phyloP scores from a whole-genome alignment of 2,888 invertebrate genomes.

The Mesorhabditis spiculigera region DNA sequence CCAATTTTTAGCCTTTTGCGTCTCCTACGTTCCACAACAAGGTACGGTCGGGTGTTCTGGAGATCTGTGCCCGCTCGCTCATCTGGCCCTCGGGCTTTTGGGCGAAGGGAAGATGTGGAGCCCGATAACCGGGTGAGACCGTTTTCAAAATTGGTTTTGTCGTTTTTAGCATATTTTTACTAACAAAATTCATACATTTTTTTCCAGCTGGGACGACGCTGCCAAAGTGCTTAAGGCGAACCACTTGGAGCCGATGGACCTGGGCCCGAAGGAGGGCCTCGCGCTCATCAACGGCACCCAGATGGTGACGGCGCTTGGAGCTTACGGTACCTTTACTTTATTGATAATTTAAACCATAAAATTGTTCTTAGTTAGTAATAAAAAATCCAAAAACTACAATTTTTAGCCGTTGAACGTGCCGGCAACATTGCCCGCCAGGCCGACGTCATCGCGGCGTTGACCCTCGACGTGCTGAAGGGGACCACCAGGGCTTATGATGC shows the following conservation, averaged over 20 bases:
- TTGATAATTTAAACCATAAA: background rate
- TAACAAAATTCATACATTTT: slow-evolving; percentile 57
- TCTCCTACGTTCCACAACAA: slow-evolving; percentile 71
- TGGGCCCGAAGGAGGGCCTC: slow-evolving; percentile 69
- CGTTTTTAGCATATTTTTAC: slow-evolving; percentile 57
- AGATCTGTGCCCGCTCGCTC: slow-evolving; percentile 70
- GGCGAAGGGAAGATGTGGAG: slow-evolving; percentile 66
- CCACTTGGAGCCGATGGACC: slow-evolving; percentile 65
- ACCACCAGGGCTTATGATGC: slow-evolving; percentile 69
- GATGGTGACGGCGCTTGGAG: slow-evolving; percentile 69
- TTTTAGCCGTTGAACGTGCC: slow-evolving; percentile 66
- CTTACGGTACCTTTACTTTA: slow-evolving; percentile 62
- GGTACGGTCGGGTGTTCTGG: slow-evolving; percentile 72
- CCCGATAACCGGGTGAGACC: slow-evolving; percentile 30
- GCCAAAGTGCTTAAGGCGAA: slow-evolving; percentile 63
- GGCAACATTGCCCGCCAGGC: slow-evolving; percentile 68
- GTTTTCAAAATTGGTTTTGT: slow-evolving; percentile 62
- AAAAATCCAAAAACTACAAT: background rate
- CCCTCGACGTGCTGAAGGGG: slow-evolving; percentile 70
- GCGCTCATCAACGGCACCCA: slow-evolving; percentile 72
- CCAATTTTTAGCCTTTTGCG: slow-evolving; percentile 65
- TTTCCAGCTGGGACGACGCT: slow-evolving; percentile 51
- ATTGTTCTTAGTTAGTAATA: background rate
- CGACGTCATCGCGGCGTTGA: slow-evolving; percentile 69
- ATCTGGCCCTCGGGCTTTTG: slow-evolving; percentile 69